Conservation (phyloP, 1,140 invertebrate genomes). For the Carcinoscorpius rotundicauda region DNA sequence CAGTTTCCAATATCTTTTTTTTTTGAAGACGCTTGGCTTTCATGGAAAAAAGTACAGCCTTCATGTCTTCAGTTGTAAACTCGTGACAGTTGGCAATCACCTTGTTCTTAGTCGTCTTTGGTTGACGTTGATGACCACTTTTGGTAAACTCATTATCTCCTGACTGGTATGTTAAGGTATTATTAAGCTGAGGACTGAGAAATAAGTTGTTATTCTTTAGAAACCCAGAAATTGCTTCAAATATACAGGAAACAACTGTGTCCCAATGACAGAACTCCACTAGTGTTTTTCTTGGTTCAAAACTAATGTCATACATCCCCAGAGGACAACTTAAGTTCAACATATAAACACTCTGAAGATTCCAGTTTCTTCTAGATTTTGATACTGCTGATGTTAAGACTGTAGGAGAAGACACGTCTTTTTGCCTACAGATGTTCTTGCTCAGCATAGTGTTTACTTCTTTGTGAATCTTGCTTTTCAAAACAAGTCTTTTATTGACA, state of each 20-base stretch:
- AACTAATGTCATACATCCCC: constrained; percentile 42
- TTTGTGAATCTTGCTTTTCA: constrained; percentile 40
- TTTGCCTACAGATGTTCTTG: constrained; percentile 25
- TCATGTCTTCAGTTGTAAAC: no score
- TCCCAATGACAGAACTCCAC: constrained; percentile 49
- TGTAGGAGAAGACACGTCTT: constrained; percentile 11
- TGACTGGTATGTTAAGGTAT: no score
- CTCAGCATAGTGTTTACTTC: constrained; percentile 36
- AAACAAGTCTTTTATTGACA: constrained; percentile 46
- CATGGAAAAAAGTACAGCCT: no score
- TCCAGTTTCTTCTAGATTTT: constrained; percentile 23
- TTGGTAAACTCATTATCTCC: no score
- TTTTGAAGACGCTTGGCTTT: no score
- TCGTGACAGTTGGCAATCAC: no score
- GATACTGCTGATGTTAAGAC: constrained; percentile 21
- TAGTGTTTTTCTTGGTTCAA: constrained; percentile 39
- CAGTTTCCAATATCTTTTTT: no score
- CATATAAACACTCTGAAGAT: constrained; percentile 38
- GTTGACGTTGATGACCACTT: no score
- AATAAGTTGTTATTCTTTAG: constrained; percentile 10
- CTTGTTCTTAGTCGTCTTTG: no score
- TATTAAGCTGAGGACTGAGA: no score
- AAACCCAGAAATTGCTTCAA: constrained; percentile 37
- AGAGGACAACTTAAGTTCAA: constrained; percentile 46
- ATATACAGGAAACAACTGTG: constrained; percentile 38